phyloP scores from a whole-genome alignment of 2,888 invertebrate genomes.

The Cordylochernes scorpioides region DNA sequence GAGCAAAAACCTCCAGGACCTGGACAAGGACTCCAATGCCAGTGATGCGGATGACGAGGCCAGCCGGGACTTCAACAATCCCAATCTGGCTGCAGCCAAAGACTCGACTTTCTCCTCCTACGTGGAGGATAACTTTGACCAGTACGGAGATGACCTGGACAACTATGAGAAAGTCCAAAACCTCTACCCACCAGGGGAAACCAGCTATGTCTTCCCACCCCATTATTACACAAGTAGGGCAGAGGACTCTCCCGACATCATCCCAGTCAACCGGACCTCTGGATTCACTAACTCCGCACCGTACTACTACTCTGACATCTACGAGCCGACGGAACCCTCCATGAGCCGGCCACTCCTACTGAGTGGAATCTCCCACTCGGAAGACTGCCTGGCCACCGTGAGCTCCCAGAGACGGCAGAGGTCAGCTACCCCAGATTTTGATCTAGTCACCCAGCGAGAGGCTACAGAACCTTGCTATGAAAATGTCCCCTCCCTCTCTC shows the following conservation, averaged over 20 bases:
- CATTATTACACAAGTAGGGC: no score
- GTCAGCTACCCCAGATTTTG: constrained; percentile 11
- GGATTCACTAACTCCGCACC: no score
- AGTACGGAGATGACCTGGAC: constrained; percentile 1
- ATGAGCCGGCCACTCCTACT: neutral
- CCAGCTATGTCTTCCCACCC: no score
- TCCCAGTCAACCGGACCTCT: no score
- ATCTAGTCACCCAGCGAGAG: constrained; percentile 3
- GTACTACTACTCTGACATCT: constrained; percentile 58
- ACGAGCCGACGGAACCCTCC: constrained; percentile 12
- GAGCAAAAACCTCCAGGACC: no score
- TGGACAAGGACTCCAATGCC: constrained; percentile 12
- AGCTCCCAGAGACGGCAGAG: constrained; percentile 5
- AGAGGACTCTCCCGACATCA: neutral
- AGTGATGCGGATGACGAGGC: constrained; percentile 60
- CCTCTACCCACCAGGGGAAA: no score
- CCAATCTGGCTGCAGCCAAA: no score
- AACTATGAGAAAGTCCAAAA: no score
- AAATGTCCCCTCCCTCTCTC: constrained; percentile 13
- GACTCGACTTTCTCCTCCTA: constrained; percentile 3
- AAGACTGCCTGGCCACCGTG: constrained; percentile 2
- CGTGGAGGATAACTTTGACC: constrained; percentile 4
- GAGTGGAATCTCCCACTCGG: neutral
- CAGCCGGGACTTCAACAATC: constrained; percentile 38
- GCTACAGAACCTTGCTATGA: constrained; percentile 10